These are phyloP conservation scores for Ameiurus melas DNA, from an alignment of 2,113 vertebrate genomes.

Conservation along the genomic window DNA sequence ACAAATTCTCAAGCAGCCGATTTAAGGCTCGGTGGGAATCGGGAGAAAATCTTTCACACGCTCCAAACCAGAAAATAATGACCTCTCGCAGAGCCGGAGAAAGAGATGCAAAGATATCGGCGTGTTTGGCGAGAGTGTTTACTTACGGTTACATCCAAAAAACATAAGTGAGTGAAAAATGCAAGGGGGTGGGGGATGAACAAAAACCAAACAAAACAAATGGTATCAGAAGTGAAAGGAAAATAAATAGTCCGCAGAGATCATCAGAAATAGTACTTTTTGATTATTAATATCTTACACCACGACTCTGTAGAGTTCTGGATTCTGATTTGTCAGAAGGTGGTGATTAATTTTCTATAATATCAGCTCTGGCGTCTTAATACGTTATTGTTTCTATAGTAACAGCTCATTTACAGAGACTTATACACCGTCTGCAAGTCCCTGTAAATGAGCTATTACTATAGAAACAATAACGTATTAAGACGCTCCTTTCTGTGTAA, in stretches of 20 bases:
- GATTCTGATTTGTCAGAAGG: neutral
- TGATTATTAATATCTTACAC: neutral
- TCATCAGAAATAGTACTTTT: neutral
- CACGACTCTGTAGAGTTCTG: neutral
- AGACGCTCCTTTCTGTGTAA: too few species aligned
- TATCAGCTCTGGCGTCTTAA: too few species aligned
- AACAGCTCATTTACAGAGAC: too few species aligned
- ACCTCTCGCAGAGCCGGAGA: constrained; percentile 1
- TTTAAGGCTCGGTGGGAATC: neutral
- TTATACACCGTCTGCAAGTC: too few species aligned
- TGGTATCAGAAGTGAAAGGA: neutral
- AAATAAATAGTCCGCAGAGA: neutral
- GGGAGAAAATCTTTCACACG: constrained; percentile 2
- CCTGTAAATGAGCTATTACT: too few species aligned
- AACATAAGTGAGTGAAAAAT: neutral
- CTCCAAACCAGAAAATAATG: neutral
- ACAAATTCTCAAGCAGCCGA: neutral
- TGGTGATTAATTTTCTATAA: too few species aligned
- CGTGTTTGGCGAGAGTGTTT: neutral
- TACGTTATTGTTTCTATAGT: too few species aligned
- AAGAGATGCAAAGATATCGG: neutral
- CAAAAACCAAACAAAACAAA: neutral
- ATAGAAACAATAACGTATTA: too few species aligned
- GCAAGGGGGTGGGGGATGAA: too few species aligned
- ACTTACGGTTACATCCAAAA: neutral